These are phyloP conservation scores for Trichopria drosophilae DNA, from an alignment of 2,888 invertebrate genomes.

Conservation along the genomic window DNA sequence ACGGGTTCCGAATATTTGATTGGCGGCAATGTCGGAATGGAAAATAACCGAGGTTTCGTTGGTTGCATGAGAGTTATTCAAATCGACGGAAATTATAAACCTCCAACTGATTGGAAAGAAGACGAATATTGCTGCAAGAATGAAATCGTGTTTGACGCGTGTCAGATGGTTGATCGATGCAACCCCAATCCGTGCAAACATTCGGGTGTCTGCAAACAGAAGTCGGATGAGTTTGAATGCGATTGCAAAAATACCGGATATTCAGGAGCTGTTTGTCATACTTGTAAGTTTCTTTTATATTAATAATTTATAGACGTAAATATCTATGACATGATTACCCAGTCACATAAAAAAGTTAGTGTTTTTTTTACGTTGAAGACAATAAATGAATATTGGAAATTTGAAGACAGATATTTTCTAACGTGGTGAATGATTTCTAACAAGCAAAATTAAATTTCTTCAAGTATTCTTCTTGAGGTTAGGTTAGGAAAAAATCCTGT, in stretches of 20 bases:
- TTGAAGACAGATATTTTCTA: too few species aligned
- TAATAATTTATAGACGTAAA: too few species aligned
- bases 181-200: conserved; percentile 98
- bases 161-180: conserved; percentile 90
- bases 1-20: conserved; percentile 73
- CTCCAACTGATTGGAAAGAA: conserved; percentile 81
- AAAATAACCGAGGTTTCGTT: conserved; percentile 75
- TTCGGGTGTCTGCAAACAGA: conserved; percentile 81
- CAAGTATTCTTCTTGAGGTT: too few species aligned
- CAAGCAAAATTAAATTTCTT: too few species aligned
- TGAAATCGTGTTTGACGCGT: conserved; percentile 82
- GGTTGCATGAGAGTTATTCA: conserved; percentile 93
- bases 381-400: too few species aligned
- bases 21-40: conserved; percentile 60
- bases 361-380: too few species aligned
- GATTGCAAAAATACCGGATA: conserved; percentile 89
- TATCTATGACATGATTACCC: too few species aligned
- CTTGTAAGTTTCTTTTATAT: too few species aligned
- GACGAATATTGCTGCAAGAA: conserved; percentile 82
- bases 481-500: too few species aligned
- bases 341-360: too few species aligned
- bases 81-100: conserved; percentile 84
- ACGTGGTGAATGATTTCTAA: too few species aligned
- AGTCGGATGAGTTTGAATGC: conserved; percentile 85
- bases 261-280: conserved; percentile 93